A percentile compares a stretch with the other conserved stretches of the same genome.
Evolutionary conservation across 2,797 vertebrate species (phyloP).

Genomic region (Menidia menidia): DNA sequence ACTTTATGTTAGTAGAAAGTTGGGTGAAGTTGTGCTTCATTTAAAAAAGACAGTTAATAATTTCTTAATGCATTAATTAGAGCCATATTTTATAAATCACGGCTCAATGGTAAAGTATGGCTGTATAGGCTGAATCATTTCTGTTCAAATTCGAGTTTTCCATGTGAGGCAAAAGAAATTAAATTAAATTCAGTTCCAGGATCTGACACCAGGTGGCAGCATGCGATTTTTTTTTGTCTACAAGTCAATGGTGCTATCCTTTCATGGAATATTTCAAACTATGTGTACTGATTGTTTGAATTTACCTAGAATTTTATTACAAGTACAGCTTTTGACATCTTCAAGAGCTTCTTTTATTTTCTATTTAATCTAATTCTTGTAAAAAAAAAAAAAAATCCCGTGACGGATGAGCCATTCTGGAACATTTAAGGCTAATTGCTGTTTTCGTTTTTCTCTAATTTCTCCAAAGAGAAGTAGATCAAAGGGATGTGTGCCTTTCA

Average conservation of each 20-base stretch:
- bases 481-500: conserved; percentile 31
- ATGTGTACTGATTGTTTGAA: no score
- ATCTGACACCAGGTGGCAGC: conserved; percentile 55
- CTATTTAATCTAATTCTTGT: no score
- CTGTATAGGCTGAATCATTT: background rate
- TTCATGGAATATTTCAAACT: no score
- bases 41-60: background rate
- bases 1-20: background rate
- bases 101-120: background rate
- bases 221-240: conserved; percentile 1
- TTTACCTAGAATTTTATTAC: background rate
- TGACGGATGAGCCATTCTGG: background rate
- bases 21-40: background rate
- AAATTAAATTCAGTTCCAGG: conserved; percentile 9
- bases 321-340: background rate
- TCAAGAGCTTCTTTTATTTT: no score
- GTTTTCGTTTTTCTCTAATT: background rate
- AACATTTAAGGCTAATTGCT: background rate
- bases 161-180: background rate
- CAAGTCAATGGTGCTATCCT: background rate
- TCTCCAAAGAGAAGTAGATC: conserved; percentile 28
- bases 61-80: background rate
- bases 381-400: background rate
- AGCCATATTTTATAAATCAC: background rate
- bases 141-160: background rate